Evolutionary conservation across 2,797 vertebrate species (phyloP).

Genomic region (Falco rusticolus): DNA sequence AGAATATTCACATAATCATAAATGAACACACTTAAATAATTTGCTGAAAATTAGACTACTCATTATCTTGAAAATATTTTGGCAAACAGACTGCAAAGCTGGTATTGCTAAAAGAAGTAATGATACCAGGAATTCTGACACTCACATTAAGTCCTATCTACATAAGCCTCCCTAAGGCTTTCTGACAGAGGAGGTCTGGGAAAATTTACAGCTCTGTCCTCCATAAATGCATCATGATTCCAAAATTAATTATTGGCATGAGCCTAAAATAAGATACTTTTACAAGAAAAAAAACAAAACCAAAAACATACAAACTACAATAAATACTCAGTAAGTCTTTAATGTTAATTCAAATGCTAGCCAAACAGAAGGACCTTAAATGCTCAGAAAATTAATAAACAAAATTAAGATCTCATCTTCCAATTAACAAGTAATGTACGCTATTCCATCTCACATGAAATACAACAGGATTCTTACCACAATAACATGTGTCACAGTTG

Average conservation of each 20-base stretch:
- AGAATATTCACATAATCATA: neutral
- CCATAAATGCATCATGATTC: neutral
- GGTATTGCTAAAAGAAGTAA: neutral
- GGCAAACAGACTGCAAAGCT: neutral
- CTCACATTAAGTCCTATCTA: rapidly evolving
- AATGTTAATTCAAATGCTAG: neutral
- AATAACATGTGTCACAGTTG: constrained; percentile 92
- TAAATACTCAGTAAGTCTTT: neutral
- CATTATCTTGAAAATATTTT: neutral
- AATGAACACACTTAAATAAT: neutral
- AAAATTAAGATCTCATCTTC: neutral
- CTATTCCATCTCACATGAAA: neutral
- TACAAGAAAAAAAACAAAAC: neutral
- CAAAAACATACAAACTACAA: neutral
- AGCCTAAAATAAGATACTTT: neutral
- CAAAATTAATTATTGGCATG: neutral
- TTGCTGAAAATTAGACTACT: neutral
- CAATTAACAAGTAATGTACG: neutral
- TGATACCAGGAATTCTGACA: neutral
- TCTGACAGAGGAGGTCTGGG: neutral
- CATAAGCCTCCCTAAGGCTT: neutral
- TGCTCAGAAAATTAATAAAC: neutral
- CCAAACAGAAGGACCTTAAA: neutral
- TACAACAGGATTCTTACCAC: constrained; percentile 81
- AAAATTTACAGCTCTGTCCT: neutral